phyloP scores from a whole-genome alignment of 1,140 invertebrate species.

The Tetramorium alpestre region DNA sequence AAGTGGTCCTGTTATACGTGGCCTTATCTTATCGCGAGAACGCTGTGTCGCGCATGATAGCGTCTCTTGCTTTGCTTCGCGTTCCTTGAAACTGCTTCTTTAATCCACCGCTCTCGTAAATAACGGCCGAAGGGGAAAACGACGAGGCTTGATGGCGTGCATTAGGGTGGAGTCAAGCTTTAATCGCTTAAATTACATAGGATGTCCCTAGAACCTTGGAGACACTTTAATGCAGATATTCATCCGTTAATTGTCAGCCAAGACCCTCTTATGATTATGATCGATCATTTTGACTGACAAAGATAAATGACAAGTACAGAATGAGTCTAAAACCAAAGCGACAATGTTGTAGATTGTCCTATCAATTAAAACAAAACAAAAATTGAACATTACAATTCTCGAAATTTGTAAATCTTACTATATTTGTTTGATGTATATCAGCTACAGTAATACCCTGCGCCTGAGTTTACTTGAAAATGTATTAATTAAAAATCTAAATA shows the following conservation, averaged over 20 bases:
- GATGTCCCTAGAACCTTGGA: background rate
- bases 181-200: constrained; percentile 49
- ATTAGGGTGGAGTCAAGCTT: constrained; percentile 40
- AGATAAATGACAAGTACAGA: background rate
- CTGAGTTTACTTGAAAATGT: background rate
- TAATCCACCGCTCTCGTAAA: background rate
- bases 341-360: background rate
- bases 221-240: constrained; percentile 3
- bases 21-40: constrained; percentile 78
- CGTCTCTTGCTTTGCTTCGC: constrained; percentile 72
- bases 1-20: constrained; percentile 45
- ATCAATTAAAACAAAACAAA: background rate
- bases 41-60: constrained; percentile 70
- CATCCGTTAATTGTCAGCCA: constrained; percentile 4
- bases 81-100: constrained; percentile 78
- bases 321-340: background rate
- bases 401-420: background rate
- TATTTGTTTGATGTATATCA: background rate
- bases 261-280: constrained; percentile 3
- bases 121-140: background rate
- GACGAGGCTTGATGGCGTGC: constrained; percentile 15
- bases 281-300: background rate
- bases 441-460: background rate
- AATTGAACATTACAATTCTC: background rate
- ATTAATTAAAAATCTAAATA: background rate